Percentiles rank a stretch among this genome's conserved stretches.
Evolutionary conservation across 1,140 invertebrate species (phyloP).

Genomic region (Eurosta solidaginis): DNA sequence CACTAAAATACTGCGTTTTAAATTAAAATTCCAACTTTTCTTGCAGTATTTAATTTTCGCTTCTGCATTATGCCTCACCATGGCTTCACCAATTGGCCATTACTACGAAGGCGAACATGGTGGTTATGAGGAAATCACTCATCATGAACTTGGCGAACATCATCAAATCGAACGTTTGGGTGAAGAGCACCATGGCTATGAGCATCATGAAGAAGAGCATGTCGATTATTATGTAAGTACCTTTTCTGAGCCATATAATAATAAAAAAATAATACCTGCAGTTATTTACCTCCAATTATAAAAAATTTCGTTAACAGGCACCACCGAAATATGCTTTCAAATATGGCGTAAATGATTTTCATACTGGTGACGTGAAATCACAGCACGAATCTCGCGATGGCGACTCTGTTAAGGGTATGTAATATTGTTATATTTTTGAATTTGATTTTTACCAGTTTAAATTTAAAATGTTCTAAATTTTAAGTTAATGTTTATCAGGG

Average conservation of each 20-base stretch:
- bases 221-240: slow-evolving; percentile 60
- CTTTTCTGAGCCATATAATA: too few relatives aligned
- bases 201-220: slow-evolving; percentile 55
- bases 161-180: slow-evolving; percentile 55
- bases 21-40: background rate
- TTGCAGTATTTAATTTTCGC: slow-evolving; percentile 56
- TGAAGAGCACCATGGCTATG: slow-evolving; percentile 48
- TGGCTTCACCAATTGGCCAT: slow-evolving; percentile 56
- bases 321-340: slow-evolving; percentile 63
- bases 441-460: background rate
- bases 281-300: too few relatives aligned
- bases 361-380: slow-evolving; percentile 64
- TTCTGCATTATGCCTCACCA: slow-evolving; percentile 51
- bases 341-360: slow-evolving; percentile 63
- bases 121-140: slow-evolving; percentile 46
- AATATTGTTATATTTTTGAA: slow-evolving; percentile 12
- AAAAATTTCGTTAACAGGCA: slow-evolving; percentile 43
- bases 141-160: slow-evolving; percentile 40
- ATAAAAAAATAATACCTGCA: too few relatives aligned
- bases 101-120: slow-evolving; percentile 51
- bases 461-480: background rate
- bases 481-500: background rate
- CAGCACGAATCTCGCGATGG: slow-evolving; percentile 64
- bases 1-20: background rate
- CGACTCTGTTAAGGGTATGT: slow-evolving; percentile 62